A percentile compares a stretch with the other conserved stretches of the same genome.
Conservation (phyloP, 2,113 vertebrate genomes). For the Odocoileus virginianus region DNA sequence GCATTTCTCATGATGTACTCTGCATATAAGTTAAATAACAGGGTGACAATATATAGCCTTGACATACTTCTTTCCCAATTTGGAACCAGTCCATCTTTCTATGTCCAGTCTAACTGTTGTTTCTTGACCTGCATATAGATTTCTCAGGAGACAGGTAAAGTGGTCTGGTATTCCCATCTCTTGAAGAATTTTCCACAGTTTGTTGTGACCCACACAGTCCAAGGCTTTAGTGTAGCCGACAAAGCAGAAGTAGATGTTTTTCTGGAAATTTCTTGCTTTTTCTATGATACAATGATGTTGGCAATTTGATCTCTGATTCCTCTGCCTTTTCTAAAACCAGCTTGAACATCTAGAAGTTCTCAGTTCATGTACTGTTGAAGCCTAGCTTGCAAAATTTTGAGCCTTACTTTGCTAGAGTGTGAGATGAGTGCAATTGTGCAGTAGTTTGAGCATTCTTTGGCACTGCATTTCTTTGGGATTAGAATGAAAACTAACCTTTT, state of each 20-base stretch:
- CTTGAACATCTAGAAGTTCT: neutral
- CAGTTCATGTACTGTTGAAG: neutral
- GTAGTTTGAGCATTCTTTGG: neutral
- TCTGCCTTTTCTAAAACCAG: neutral
- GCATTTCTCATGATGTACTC: neutral
- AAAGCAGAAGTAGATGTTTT: neutral
- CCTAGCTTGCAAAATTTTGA: neutral
- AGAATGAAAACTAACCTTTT: neutral
- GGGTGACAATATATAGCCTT: neutral
- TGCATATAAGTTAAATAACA: neutral
- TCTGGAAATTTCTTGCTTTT: neutral
- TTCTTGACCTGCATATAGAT: neutral
- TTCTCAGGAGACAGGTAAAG: neutral
- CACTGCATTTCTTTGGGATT: neutral
- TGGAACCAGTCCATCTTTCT: neutral
- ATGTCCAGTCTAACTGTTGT: neutral
- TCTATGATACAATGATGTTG: neutral
- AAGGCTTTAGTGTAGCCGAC: neutral
- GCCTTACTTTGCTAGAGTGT: neutral
- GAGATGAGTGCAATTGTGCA: neutral
- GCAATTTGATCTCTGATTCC: neutral
- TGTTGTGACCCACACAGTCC: neutral
- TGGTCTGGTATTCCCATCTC: neutral
- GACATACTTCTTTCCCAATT: neutral
- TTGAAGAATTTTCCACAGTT: neutral